Conservation (phyloP, 1,140 invertebrate genomes). For the Rhyacophila brunnea region DNA sequence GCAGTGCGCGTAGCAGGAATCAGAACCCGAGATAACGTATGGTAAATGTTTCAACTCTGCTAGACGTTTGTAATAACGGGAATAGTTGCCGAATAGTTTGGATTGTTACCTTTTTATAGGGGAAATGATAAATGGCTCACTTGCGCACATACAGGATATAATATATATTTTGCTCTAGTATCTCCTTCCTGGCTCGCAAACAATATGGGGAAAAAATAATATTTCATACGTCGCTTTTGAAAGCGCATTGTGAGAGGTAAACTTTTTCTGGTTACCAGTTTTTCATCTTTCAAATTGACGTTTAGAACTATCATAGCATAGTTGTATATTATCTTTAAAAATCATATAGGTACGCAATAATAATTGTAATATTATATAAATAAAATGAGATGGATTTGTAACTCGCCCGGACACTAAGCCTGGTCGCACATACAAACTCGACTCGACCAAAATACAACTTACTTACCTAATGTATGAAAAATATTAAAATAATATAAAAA, state of each 20-base stretch:
- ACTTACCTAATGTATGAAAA: too few species aligned
- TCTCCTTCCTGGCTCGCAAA: neutral
- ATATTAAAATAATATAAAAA: too few species aligned
- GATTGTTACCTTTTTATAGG: conserved; percentile 26
- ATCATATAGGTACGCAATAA: too few species aligned
- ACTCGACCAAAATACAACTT: too few species aligned
- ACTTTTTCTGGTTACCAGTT: neutral
- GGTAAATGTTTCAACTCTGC: conserved; percentile 1
- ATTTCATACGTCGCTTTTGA: neutral
- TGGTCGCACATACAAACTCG: too few species aligned
- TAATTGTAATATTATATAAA: too few species aligned
- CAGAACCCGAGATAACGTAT: neutral
- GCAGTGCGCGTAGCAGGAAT: neutral
- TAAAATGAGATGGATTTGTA: too few species aligned
- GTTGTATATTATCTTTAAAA: too few species aligned
- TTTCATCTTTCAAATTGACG: too few species aligned
- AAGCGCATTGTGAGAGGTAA: neutral
- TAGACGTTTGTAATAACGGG: conserved; percentile 17
- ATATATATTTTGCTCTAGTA: neutral
- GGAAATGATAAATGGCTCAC: conserved; percentile 15
- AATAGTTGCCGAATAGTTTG: conserved; percentile 25
- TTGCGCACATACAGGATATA: neutral
- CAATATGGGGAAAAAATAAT: conserved; percentile 10
- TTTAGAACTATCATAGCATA: too few species aligned
- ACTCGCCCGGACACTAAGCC: too few species aligned